Base-by-base conservation (phyloP, 1,140 invertebrate species). In the Lasioglossum albipes region DNA sequence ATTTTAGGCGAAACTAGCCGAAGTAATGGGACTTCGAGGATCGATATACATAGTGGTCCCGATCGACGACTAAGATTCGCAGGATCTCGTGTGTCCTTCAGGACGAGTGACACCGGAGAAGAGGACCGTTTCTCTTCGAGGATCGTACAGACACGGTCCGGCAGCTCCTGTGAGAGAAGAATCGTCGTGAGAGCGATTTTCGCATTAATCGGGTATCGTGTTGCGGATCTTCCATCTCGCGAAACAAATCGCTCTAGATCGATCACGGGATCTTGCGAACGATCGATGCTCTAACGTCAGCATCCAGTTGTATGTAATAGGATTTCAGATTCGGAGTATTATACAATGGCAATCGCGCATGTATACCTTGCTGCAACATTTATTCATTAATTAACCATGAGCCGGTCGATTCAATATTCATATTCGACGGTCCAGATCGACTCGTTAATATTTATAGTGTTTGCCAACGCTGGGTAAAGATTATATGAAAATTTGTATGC, bases 161-260 rank as follows among this genome's bases (percentile, higher is more conserved):
- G 16, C 45, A 27, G 20, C 20, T 61, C 36, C 16, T 13, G 22
- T 45, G 70, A 7, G 36, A 66, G 61, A 74, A 6, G 69, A 71
- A 66, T 79, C 77, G 77, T 74, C 70, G 77, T 74, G 77, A 74
- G 77, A 79, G 7, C 62, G 71, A 79, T 79, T 74, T 79, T 41
- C 36, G 62, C 64, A 41, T 59, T 49, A 74, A 66, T 74, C 49
- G 77, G 10, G 59, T 57, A 54, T 74, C 70, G 61, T 52, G 36
- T 79, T 66, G 62, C 77, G 31, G 22, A 31, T 57, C n/a, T 18
- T 7, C 49, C 9, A 54, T 16, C 0, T 12, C 64, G 22, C 10
- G 20, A 16, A 13, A 41, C n/a, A 41, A 75, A 42, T 76, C 65
- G n/a, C 9, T 68, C 45, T n/a, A 1, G 42, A 65, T 66, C 61